These are phyloP conservation scores for Dipus sagitta DNA, from an alignment of 2,797 vertebrate species.

Conservation along the genomic window DNA sequence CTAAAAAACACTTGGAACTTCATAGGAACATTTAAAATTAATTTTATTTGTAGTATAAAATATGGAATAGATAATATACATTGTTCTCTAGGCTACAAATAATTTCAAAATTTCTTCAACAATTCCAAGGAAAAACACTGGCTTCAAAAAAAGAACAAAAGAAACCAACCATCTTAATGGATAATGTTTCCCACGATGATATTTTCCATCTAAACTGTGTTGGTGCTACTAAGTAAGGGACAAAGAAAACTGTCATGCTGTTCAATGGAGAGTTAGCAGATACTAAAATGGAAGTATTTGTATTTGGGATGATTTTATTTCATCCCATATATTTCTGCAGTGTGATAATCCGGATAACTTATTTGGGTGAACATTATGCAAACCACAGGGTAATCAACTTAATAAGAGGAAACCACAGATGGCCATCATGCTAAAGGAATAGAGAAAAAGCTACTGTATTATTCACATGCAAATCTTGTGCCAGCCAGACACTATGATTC, in stretches of 20 bases:
- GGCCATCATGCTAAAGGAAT: not conserved
- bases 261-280: slow-evolving; percentile 30
- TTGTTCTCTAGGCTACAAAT: slow-evolving; percentile 27
- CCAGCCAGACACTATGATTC: slow-evolving; percentile 66
- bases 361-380: not conserved
- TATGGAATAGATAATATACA: not conserved
- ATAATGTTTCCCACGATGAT: slow-evolving; percentile 9
- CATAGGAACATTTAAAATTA: slow-evolving; percentile 38
- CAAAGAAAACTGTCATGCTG: not conserved
- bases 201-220: slow-evolving; percentile 3
- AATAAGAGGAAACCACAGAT: not conserved
- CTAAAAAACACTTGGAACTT: not conserved
- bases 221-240: slow-evolving; percentile 9
- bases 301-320: slow-evolving; percentile 58
- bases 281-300: slow-evolving; percentile 41
- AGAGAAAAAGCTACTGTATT: not conserved
- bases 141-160: not conserved
- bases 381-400: not conserved
- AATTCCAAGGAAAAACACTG: not conserved
- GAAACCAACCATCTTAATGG: slow-evolving; percentile 17
- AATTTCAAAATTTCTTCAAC: slow-evolving; percentile 38
- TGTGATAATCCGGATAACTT: slow-evolving; percentile 12
- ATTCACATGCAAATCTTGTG: slow-evolving; percentile 30
- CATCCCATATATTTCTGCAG: slow-evolving; percentile 8
- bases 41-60: slow-evolving; percentile 51